phyloP scores from a whole-genome alignment of 2,113 vertebrate genomes.

The Tapirus terrestris region DNA sequence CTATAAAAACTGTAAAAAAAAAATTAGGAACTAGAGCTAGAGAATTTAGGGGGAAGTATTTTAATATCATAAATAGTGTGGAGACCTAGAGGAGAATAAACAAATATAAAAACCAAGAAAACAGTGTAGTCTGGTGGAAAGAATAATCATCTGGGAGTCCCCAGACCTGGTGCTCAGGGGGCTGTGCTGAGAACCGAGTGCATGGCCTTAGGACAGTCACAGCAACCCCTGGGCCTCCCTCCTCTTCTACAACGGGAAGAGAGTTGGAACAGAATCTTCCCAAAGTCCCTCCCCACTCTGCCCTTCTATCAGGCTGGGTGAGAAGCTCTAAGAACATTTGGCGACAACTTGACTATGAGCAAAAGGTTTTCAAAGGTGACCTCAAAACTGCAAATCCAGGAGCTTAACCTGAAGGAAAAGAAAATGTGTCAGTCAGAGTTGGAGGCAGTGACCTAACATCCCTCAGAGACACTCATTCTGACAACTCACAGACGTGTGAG shows the following conservation, averaged over 20 bases:
- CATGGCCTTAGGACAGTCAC: background rate
- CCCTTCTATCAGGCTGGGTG: background rate
- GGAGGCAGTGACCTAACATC: background rate
- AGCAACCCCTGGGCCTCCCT: background rate
- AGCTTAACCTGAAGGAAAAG: conserved; percentile 43
- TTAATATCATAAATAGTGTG: background rate
- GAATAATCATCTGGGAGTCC: background rate
- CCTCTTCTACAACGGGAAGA: background rate
- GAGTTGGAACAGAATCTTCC: background rate
- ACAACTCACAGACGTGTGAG: background rate
- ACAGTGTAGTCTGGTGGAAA: background rate
- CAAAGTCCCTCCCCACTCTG: background rate
- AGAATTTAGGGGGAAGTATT: background rate
- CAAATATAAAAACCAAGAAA: background rate
- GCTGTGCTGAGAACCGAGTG: too few species aligned
- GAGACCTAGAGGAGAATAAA: background rate
- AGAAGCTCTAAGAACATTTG: background rate
- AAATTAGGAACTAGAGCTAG: background rate
- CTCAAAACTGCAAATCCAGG: conserved; percentile 45
- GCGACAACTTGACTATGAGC: background rate
- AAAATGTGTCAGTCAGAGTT: background rate
- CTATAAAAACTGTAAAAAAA: background rate
- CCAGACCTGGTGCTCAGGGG: background rate
- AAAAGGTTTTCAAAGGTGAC: conserved; percentile 21
- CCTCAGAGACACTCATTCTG: conserved; percentile 29